A percentile compares a stretch with the other conserved stretches of the same genome.
Evolutionary conservation across 2,113 vertebrate genomes (phyloP).

Genomic region (Marmota flaviventris): DNA sequence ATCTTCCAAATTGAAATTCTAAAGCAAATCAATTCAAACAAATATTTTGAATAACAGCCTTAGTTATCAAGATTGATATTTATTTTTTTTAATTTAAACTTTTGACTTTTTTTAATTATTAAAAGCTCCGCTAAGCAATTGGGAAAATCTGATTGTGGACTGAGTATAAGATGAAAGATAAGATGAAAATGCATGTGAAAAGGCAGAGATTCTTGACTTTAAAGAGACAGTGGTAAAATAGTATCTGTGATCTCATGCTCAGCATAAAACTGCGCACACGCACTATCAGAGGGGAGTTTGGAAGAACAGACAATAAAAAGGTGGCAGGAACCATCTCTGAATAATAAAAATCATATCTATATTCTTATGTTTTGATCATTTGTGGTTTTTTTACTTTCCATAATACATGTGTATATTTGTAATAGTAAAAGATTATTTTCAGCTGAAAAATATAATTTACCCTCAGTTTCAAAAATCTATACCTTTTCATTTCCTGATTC

Average conservation of each 20-base stretch:
- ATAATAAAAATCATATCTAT: not conserved
- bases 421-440: constrained; percentile 62
- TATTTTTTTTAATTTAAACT: not conserved
- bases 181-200: constrained; percentile 7
- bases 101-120: not conserved
- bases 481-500: constrained; percentile 11
- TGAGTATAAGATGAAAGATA: constrained; percentile 31
- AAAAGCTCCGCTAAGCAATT: not conserved
- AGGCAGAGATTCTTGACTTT: not conserved
- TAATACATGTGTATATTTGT: constrained; percentile 8
- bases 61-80: constrained; percentile 14
- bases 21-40: not conserved
- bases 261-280: not conserved
- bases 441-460: not conserved
- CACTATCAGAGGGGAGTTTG: not conserved
- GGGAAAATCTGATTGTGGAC: not conserved
- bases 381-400: not conserved
- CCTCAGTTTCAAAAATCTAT: constrained; percentile 15
- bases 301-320: not conserved
- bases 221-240: not conserved
- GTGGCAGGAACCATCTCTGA: not conserved
- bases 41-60: constrained; percentile 35
- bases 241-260: not conserved
- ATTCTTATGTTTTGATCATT: constrained; percentile 37
- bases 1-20: not conserved